Base-by-base conservation (phyloP, 1,140 invertebrate genomes). In the Nasonia giraulti region DNA sequence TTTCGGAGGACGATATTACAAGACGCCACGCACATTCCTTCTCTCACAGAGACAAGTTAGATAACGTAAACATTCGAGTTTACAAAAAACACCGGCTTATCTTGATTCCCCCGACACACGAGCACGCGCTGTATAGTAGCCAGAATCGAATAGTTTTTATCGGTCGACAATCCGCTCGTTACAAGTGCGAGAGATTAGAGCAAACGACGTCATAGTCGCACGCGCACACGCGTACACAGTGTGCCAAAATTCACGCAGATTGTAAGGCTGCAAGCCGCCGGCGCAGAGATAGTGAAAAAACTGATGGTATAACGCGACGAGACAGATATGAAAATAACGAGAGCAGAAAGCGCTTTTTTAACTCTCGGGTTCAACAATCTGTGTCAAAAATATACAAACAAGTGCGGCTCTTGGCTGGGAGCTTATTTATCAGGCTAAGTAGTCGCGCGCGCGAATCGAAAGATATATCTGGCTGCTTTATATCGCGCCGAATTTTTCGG, bases 331-430 rank as follows among this genome's bases (percentile, higher is more conserved):
- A 81, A 82, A 74, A 82, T 74, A 83, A 82, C 74, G 68, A 85
- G 75, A 83, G 84, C 83, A 73, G 37, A 82, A 77, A 71, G 84
- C 77, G 82, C 66, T 87, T 86, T 87, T 86, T 86, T 86, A 86
- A 27, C 27, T 27, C 84, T 80, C 86, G 87, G 88, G 89, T 89
- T 88, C 89, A 88, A 89, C 86, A 89, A 89, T 89, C 89, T 88
- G 86, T 88, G 87, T 89, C 88, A 89, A 88, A 88, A 37, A 37
- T 37, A 37, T 83, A 88, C 85, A 86, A 87, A 85, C 83, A 88
- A 87, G 27, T 66, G 23, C n/a, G 75, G 69, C 27, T 76, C 71
- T 71, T 55, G 44, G 47, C 55, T 55, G 27, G 11, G 27, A 71
- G 69, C 23, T 27, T 27, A 6, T 6, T 27, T 12, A 20, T 27